Conservation (phyloP, 30 jellyfish, hydroid and myxozoan species). For the Turritopsis dohrnii region DNA sequence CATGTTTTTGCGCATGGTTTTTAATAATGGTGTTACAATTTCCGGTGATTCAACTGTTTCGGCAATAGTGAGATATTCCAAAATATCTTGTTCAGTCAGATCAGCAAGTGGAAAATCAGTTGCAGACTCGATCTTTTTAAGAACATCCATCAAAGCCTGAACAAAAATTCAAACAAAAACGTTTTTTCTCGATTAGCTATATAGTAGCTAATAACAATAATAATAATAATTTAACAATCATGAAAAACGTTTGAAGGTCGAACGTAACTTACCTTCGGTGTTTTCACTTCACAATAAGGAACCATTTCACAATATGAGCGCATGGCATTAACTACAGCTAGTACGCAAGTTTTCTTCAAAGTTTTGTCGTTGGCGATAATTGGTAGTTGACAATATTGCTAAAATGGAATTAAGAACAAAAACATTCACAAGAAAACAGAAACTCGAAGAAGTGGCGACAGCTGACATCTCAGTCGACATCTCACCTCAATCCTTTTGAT, state of each 20-base stretch:
- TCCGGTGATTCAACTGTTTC: constrained; percentile 9
- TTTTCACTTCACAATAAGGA: background rate
- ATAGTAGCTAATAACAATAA: background rate
- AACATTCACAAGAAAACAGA: background rate
- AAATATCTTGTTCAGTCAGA: background rate
- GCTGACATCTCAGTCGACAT: background rate
- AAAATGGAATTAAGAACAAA: no score
- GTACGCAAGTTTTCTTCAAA: background rate
- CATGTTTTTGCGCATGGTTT: background rate
- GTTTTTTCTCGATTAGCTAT: background rate
- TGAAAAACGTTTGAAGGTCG: background rate
- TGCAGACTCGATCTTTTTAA: background rate
- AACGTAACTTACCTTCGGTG: constrained; percentile 1
- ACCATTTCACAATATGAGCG: background rate
- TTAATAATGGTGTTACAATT: background rate
- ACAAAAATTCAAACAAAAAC: background rate
- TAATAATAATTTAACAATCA: background rate
- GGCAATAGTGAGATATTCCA: background rate
- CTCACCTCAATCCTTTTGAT: background rate
- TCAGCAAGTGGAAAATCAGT: background rate
- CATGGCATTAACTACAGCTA: background rate
- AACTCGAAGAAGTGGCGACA: background rate
- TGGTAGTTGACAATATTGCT: constrained; percentile 6
- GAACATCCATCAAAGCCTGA: background rate
- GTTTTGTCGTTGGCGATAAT: background rate